These are phyloP conservation scores for Eulemur coronatus DNA, from an alignment of 2,797 vertebrate genomes.

Conservation along the genomic window DNA sequence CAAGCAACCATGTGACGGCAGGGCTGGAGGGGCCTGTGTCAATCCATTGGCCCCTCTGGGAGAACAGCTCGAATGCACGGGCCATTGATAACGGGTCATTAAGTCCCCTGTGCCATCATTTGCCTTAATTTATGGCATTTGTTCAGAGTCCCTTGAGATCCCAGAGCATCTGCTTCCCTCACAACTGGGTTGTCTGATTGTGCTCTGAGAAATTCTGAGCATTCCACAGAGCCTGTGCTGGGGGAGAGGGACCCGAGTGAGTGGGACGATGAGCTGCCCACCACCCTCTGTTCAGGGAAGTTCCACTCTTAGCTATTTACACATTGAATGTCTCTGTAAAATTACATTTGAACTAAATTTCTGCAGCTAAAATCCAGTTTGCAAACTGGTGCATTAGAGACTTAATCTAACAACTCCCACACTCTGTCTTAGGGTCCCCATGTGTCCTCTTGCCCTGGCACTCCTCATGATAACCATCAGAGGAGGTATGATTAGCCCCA, in stretches of 20 bases:
- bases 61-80: neutral
- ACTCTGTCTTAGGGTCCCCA: neutral
- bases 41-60: neutral
- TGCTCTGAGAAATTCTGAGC: neutral
- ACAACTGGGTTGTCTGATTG: neutral
- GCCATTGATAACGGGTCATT: neutral
- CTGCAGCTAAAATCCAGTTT: neutral
- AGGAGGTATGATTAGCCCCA: neutral
- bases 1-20: neutral
- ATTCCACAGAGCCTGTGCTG: neutral
- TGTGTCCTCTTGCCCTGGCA: rapidly evolving
- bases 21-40: neutral
- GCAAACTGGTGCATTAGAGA: neutral
- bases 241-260: neutral
- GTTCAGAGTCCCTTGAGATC: neutral
- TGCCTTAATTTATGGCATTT: neutral
- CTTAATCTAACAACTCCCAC: neutral
- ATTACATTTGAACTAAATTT: neutral
- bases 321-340: neutral
- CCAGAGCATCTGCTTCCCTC: neutral
- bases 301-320: neutral
- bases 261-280: neutral
- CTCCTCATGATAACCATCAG: neutral
- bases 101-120: neutral
- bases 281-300: neutral